Evolutionary conservation across 2,113 vertebrate species (phyloP).

Genomic region (Lasiurus borealis): DNA sequence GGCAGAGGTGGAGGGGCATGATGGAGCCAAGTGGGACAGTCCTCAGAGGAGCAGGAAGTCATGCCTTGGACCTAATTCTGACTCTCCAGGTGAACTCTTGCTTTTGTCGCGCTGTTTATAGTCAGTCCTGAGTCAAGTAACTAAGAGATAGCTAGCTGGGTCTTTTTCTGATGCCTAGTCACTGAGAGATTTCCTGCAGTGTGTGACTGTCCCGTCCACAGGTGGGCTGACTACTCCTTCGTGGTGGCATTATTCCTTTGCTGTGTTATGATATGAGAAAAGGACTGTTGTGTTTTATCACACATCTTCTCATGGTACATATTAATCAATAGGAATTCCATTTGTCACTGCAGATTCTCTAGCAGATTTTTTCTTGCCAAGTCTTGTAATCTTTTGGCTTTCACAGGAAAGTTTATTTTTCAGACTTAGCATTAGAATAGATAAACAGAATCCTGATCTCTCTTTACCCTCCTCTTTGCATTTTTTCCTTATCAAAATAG

Average conservation of each 20-base stretch:
- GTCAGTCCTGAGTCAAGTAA: neutral
- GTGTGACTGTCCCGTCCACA: neutral
- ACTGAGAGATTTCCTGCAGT: neutral
- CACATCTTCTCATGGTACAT: neutral
- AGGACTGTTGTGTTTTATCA: neutral
- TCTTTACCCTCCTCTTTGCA: neutral
- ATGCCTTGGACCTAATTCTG: neutral
- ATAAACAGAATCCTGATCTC: conserved; percentile 49
- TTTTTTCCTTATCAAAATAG: conserved; percentile 65
- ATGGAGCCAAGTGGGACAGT: neutral
- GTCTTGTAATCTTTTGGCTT: conserved; percentile 36
- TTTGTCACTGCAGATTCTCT: neutral
- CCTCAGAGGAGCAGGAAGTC: neutral
- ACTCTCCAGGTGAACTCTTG: no score
- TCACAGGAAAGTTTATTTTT: conserved; percentile 63
- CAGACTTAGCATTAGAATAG: neutral
- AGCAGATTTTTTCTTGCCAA: neutral
- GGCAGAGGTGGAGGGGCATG: neutral
- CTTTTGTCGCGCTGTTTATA: neutral
- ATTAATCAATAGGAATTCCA: neutral
- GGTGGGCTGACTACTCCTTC: neutral
- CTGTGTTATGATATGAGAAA: neutral
- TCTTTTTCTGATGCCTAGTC: no score
- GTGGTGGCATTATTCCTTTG: neutral
- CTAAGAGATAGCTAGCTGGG: neutral